phyloP scores from a whole-genome alignment of 2,888 invertebrate genomes.

The Eupsilia transversa region DNA sequence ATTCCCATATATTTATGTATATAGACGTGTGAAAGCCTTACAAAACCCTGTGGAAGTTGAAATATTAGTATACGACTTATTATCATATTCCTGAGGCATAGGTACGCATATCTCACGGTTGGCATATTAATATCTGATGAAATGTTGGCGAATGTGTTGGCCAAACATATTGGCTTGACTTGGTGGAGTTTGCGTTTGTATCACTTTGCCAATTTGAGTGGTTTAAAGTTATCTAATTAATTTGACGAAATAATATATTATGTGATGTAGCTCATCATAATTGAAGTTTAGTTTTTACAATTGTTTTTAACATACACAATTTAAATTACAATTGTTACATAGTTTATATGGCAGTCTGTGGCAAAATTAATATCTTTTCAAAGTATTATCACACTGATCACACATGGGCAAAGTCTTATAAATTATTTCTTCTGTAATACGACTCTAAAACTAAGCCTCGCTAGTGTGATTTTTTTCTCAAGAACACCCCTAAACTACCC shows the following conservation, averaged over 20 bases:
- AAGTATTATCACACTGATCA: background rate
- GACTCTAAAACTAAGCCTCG: slow-evolving; percentile 57
- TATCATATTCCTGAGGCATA: slow-evolving; percentile 56
- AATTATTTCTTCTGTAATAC: slow-evolving; percentile 32
- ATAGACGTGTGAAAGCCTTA: slow-evolving; percentile 40
- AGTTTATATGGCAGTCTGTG: too few relatives aligned
- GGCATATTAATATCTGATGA: slow-evolving; percentile 62
- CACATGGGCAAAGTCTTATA: background rate
- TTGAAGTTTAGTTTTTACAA: too few relatives aligned
- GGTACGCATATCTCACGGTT: slow-evolving; percentile 49
- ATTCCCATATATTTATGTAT: slow-evolving; percentile 44
- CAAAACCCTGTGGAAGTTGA: slow-evolving; percentile 59
- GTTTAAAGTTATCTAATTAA: slow-evolving; percentile 16
- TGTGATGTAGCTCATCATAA: too few relatives aligned
- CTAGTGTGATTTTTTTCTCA: slow-evolving; percentile 76
- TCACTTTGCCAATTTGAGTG: slow-evolving; percentile 13
- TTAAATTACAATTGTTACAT: too few relatives aligned
- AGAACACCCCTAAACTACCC: slow-evolving; percentile 79
- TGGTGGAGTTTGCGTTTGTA: slow-evolving; percentile 17
- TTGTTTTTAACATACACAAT: too few relatives aligned
- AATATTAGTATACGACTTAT: slow-evolving; percentile 60
- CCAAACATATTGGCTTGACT: slow-evolving; percentile 27
- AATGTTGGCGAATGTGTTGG: slow-evolving; percentile 53
- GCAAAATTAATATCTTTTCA: background rate
- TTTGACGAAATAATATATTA: background rate